A percentile compares a stretch with the other conserved stretches of the same genome.
phyloP scores from a whole-genome alignment of 2,888 invertebrate species.

The Pollenia labialis region DNA sequence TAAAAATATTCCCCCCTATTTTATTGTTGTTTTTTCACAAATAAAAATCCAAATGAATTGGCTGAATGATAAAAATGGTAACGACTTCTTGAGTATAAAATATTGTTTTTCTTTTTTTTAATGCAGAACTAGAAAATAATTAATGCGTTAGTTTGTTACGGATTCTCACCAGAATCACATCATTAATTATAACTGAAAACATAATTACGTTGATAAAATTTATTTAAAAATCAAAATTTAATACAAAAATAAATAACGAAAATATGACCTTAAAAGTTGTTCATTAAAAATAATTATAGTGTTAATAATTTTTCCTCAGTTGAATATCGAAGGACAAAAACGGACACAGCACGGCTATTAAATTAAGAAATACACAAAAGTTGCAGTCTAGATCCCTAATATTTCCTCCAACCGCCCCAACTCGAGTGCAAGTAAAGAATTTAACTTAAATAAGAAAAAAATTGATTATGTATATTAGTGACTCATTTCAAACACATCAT shows the following conservation, averaged over 20 bases:
- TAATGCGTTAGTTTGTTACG: slow-evolving; percentile 55
- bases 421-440: slow-evolving; percentile 77
- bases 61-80: slow-evolving; percentile 17
- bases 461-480: no score
- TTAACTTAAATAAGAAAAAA: slow-evolving; percentile 8
- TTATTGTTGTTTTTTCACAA: slow-evolving; percentile 3
- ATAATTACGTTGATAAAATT: slow-evolving; percentile 1
- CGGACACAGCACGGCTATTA: slow-evolving; percentile 37
- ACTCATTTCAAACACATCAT: no score
- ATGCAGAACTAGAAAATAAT: not conserved
- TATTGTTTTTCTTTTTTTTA: slow-evolving; percentile 21
- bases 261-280: slow-evolving; percentile 41
- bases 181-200: slow-evolving; percentile 14
- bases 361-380: slow-evolving; percentile 61
- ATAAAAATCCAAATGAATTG: slow-evolving; percentile 6
- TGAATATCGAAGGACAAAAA: slow-evolving; percentile 6
- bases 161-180: slow-evolving; percentile 48
- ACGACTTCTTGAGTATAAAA: slow-evolving; percentile 33
- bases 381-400: slow-evolving; percentile 71
- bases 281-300: slow-evolving; percentile 22
- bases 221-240: not conserved
- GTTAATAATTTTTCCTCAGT: slow-evolving; percentile 12
- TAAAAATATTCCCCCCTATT: slow-evolving; percentile 11
- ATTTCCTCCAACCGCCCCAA: slow-evolving; percentile 76
- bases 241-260: not conserved